phyloP scores from a whole-genome alignment of 2,888 invertebrate species.

The Metalampra italica region DNA sequence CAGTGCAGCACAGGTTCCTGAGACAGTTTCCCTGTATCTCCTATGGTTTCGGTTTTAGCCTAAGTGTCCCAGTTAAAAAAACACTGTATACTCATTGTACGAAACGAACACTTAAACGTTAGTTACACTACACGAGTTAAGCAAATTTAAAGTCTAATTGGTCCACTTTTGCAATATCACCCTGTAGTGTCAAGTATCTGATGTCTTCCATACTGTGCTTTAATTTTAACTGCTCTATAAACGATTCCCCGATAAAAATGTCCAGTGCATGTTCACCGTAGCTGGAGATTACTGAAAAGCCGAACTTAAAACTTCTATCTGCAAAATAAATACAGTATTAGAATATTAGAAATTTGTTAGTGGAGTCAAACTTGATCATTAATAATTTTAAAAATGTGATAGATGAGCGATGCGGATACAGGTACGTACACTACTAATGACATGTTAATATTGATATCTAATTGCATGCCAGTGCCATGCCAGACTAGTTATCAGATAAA shows the following conservation, averaged over 20 bases:
- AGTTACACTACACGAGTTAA: constrained; percentile 10
- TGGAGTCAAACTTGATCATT: too few species aligned
- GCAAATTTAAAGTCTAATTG: constrained; percentile 39
- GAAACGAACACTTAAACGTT: too few species aligned
- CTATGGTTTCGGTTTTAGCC: too few species aligned
- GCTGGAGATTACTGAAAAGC: constrained; percentile 21
- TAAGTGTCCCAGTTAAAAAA: too few species aligned
- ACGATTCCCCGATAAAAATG: constrained; percentile 25
- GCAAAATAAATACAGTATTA: constrained; percentile 20
- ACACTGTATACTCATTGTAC: not conserved
- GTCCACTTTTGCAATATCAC: constrained; percentile 40
- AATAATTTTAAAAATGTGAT: too few species aligned
- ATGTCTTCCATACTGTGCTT: constrained; percentile 39
- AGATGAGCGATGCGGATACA: too few species aligned
- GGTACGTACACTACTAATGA: not conserved
- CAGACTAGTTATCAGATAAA: too few species aligned
- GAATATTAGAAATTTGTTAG: too few species aligned
- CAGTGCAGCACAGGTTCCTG: too few species aligned
- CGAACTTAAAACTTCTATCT: constrained; percentile 31
- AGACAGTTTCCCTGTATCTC: too few species aligned
- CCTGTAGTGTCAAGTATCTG: constrained; percentile 39
- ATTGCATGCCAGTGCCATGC: too few species aligned
- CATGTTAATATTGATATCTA: not conserved
- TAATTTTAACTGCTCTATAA: constrained; percentile 27
- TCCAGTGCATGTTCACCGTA: constrained; percentile 12